Conservation (phyloP, 2,888 invertebrate species). For the Congeria kusceri region DNA sequence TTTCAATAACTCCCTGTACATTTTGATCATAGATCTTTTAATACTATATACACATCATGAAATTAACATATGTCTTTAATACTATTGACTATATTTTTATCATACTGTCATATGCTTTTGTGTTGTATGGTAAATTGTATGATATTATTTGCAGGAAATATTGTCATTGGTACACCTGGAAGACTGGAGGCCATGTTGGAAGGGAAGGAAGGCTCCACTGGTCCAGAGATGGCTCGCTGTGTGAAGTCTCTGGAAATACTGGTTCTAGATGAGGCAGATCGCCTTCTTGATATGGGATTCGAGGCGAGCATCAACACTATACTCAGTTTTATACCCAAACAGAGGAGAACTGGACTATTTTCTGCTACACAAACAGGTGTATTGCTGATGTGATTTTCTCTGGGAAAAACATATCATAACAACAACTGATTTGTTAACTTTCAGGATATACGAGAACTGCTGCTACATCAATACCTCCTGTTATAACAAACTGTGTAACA, state of each 20-base stretch:
- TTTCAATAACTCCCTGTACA: too few species aligned
- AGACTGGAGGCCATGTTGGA: constrained; percentile 92
- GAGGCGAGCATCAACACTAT: constrained; percentile 93
- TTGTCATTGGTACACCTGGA: constrained; percentile 98
- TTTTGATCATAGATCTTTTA: too few species aligned
- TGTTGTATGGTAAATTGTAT: background rate
- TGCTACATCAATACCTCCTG: too few species aligned
- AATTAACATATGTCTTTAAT: too few species aligned
- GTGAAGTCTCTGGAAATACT: constrained; percentile 94
- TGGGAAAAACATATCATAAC: too few species aligned
- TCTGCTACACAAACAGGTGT: constrained; percentile 96
- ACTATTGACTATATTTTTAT: too few species aligned
- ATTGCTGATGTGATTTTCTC: too few species aligned
- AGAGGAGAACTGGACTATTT: constrained; percentile 98
- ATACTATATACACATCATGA: too few species aligned
- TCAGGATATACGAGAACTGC: too few species aligned
- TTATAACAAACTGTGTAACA: too few species aligned
- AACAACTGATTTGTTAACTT: too few species aligned
- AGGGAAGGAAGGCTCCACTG: constrained; percentile 67
- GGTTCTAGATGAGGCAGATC: constrained; percentile 98
- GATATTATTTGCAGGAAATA: constrained; percentile 87
- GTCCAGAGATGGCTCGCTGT: constrained; percentile 87
- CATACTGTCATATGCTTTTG: too few species aligned
- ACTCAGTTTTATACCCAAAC: constrained; percentile 95
- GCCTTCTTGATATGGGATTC: constrained; percentile 96